Base-by-base conservation (phyloP, 2,888 invertebrate species). In the Tanypteryx hageni region DNA sequence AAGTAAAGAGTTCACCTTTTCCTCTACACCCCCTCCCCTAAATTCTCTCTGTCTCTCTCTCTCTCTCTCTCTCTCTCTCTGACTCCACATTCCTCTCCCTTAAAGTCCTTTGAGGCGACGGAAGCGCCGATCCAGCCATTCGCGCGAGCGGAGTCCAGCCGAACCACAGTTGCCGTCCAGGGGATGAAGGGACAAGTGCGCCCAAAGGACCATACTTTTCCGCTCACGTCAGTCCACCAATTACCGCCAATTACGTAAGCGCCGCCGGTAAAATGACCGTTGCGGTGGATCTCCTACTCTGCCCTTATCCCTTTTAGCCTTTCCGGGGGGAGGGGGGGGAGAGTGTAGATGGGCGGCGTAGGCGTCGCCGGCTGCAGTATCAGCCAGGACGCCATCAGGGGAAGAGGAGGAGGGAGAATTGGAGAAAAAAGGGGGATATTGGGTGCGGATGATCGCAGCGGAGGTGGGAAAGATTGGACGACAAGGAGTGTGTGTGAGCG, bases 171-270 rank as follows among this genome's bases (percentile, higher is more conserved):
- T 76, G 76, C 86, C 31, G 85, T 44, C 85, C 85, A 11, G 83
- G 56, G 89, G 89, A 68, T 89, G 64, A 68, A 89, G 89, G 64
- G 89, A 89, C 89, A 89, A 89, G 89, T 89, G 64, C 89, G 64
- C 89, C 89, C 89, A 68, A 64, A 89, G 89, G 89, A 89, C 89
- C 89, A 89, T 89, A 89, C 89, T 89, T 89, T 89, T 89, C 89
- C 68, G 64, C 89, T 89, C 89, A 89, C 89, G 89, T 89, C 89
- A 89, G 61, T 89, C 89, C 89, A 89, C 89, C 89, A 89, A 89
- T 89, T 89, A 89, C 89, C 89, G 89, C 89, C 89, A 89, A 89
- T 89, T 89, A 89, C 89, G 89, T 68, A 89, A 89, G 89, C 89
- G 89, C 89, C 89, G 89, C 64, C 89, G 89, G 89, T 89, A 89